Percentiles rank a stretch among this genome's conserved stretches.
These are phyloP conservation scores for Hoplodrina blanda DNA, from an alignment of 2,888 invertebrate species.

Conservation along the genomic window DNA sequence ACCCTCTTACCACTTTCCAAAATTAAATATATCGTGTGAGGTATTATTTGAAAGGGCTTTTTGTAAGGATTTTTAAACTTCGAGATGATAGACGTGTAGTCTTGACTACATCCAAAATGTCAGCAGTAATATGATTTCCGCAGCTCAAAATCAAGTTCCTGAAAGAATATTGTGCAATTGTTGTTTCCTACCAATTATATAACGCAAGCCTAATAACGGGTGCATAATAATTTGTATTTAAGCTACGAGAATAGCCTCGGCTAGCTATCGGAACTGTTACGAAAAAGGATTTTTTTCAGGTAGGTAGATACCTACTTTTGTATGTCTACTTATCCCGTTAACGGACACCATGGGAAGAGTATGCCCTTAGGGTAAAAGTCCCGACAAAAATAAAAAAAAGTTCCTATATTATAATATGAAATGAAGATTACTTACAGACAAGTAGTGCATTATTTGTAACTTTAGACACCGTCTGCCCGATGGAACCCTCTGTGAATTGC, in stretches of 20 bases:
- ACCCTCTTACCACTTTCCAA: no score
- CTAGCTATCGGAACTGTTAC: not conserved
- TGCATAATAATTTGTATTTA: not conserved
- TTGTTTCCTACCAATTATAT: not conserved
- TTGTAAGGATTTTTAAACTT: no score
- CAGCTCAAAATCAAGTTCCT: not conserved
- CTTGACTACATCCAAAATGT: not conserved
- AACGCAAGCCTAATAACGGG: no score
- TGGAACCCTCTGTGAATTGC: slow-evolving; percentile 57
- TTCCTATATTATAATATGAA: slow-evolving; percentile 34
- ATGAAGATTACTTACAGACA: slow-evolving; percentile 54
- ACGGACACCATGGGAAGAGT: slow-evolving; percentile 42
- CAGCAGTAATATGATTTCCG: not conserved
- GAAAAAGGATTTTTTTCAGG: slow-evolving; percentile 7
- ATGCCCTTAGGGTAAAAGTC: slow-evolving; percentile 16
- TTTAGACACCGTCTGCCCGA: slow-evolving; percentile 47
- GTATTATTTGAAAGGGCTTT: no score
- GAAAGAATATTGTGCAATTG: not conserved
- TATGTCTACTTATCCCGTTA: slow-evolving; percentile 22
- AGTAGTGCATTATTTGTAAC: slow-evolving; percentile 63
- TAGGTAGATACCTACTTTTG: slow-evolving; percentile 1
- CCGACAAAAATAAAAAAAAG: slow-evolving; percentile 14
- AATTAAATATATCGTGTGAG: no score
- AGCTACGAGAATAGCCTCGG: not conserved
- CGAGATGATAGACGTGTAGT: not conserved